Evolutionary conservation across 1,140 invertebrate species (phyloP), one percentile per base, ranked within the genome.

Genomic region (Saxidomus purpurata): DNA sequence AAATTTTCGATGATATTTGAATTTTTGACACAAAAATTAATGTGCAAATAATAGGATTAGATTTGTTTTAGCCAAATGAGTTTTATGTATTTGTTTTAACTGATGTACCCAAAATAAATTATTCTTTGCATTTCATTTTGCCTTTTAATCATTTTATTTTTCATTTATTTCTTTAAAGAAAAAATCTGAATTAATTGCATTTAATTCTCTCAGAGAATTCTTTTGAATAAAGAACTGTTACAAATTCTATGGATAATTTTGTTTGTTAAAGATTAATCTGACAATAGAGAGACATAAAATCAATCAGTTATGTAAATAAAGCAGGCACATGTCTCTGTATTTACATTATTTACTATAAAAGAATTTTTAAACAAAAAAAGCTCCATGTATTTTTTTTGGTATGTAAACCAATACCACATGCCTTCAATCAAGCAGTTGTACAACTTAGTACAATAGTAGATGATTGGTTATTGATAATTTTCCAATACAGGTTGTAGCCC

Each of bases 381-480:
- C 67, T 38, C 34, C 36, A 71, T 71, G 38, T 25, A 28, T 31
- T 36, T 71, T 38, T 71, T 1, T 17, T 28, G 36, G 17, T 19
- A 38, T 38, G 67, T 19, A 38, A 38, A 71, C 36, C 38, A 71
- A 38, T 38, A 22, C 1, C 67, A n/a, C 22, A 71, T 40, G 22
- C 38, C 25, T 38, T 71, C 36, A 28, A 38, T 71, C 11, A 6
- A 38, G 22, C 15, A 71, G 3, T 40, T 71, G 67, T 71, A 71
- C 1, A 38, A 4, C 9, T 31, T 71, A 71, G 67, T 71, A 22
- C 22, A 63, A 11, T 36, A 38, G 22, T 19, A 4, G 17, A 25
- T 71, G 67, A 71, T 71, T 71, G 67, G 67, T 36, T 71, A 71
- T 71, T 71, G 67, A 71, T 71, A n/a, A 28, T n/a, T 2, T 71